Conservation (phyloP, 2,113 vertebrate species). For the Felis chaus region DNA sequence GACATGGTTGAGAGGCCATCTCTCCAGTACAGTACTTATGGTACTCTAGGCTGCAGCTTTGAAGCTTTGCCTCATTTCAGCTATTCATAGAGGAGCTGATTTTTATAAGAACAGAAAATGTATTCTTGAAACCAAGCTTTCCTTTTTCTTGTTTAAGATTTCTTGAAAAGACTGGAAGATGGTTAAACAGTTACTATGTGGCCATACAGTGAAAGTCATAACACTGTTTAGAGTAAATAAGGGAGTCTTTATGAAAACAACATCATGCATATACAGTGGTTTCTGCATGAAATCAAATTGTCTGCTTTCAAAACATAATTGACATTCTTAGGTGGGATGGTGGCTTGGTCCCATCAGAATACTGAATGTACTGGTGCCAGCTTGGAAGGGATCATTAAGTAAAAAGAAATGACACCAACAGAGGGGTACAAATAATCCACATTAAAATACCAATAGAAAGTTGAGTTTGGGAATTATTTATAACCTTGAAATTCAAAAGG, state of each 20-base stretch:
- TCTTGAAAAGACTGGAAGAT: slow-evolving; percentile 47
- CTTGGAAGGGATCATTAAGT: background rate
- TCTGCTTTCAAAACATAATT: slow-evolving; percentile 59
- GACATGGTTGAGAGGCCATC: background rate
- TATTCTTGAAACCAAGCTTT: background rate
- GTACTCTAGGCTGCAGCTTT: background rate
- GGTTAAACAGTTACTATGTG: slow-evolving; percentile 60
- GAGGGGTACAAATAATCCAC: slow-evolving; percentile 40
- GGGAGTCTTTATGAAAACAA: slow-evolving; percentile 63
- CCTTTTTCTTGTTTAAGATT: slow-evolving; percentile 40
- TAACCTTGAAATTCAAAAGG: slow-evolving; percentile 60
- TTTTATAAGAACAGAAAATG: slow-evolving; percentile 38
- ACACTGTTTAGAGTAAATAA: slow-evolving; percentile 72
- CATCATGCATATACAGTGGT: background rate
- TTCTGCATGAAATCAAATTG: slow-evolving; percentile 46
- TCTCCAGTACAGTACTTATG: background rate
- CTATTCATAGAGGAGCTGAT: background rate
- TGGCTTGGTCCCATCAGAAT: background rate
- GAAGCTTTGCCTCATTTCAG: slow-evolving; percentile 30
- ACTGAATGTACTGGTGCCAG: background rate
- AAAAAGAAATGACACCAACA: slow-evolving; percentile 37
- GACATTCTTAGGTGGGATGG: slow-evolving; percentile 49
- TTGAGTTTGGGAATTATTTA: slow-evolving; percentile 56
- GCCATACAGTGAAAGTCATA: slow-evolving; percentile 62
- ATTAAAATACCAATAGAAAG: slow-evolving; percentile 30